These are phyloP conservation scores for Chlorodrepanis virens DNA, from an alignment of 2,113 vertebrate species.

Conservation along the genomic window DNA sequence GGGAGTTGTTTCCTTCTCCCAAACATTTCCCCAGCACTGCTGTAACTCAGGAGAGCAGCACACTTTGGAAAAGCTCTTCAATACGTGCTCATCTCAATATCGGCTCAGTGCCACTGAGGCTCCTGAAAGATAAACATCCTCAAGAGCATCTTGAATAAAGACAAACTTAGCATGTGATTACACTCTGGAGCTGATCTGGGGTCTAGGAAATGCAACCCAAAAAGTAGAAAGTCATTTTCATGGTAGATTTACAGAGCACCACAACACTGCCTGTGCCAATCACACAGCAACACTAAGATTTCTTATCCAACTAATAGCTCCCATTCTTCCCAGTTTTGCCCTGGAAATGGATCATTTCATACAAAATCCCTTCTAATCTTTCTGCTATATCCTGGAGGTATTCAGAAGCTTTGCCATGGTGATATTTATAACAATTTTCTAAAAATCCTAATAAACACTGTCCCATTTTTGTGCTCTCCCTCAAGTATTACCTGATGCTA, in stretches of 20 bases:
- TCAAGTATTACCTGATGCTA: not conserved
- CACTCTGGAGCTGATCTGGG: not conserved
- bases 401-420: not conserved
- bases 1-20: not conserved
- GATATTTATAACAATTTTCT: not conserved
- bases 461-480: not conserved
- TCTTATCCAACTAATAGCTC: not conserved
- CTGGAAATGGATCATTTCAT: not conserved
- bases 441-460: not conserved
- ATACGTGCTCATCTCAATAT: fast-evolving
- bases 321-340: not conserved
- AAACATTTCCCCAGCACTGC: not conserved
- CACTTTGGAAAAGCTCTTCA: not conserved
- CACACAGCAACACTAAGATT: not conserved
- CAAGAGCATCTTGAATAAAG: not conserved
- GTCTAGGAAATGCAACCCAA: not conserved
- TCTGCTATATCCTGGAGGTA: not conserved
- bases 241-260: not conserved
- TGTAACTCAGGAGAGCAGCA: not conserved
- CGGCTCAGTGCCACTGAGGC: fast-evolving
- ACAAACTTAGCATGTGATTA: not conserved
- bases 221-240: not conserved
- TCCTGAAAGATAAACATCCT: not conserved
- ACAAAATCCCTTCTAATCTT: not conserved
- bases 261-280: not conserved